These are phyloP conservation scores for Cotesia chilonis DNA, from an alignment of 1,140 invertebrate species.

Conservation along the genomic window DNA sequence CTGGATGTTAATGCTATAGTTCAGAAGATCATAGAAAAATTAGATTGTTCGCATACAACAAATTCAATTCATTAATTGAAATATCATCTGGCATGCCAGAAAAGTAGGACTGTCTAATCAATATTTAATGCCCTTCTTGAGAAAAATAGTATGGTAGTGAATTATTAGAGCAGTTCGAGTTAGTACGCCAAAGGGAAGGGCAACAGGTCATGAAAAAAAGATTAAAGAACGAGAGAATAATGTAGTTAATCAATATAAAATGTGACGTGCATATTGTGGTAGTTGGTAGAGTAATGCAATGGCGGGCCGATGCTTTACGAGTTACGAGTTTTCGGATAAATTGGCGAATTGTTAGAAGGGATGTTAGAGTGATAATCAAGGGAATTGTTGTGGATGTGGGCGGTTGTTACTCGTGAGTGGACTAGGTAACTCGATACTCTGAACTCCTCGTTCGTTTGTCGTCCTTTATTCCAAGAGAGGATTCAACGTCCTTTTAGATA, in stretches of 20 bases:
- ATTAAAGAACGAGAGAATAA: slow-evolving; percentile 15
- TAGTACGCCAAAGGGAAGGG: background rate
- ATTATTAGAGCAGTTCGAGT: background rate
- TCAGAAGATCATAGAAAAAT: no score
- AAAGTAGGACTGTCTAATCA: no score
- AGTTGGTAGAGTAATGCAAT: slow-evolving; percentile 30
- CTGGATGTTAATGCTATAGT: no score
- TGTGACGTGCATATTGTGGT: slow-evolving; percentile 48
- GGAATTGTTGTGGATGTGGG: slow-evolving; percentile 59
- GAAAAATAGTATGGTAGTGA: no score
- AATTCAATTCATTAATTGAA: no score
- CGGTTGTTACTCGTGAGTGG: slow-evolving; percentile 52
- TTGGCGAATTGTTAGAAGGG: slow-evolving; percentile 58
- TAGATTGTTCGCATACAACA: no score
- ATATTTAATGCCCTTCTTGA: no score
- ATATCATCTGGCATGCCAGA: no score
- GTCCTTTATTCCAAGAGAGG: slow-evolving; percentile 31
- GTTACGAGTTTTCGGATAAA: slow-evolving; percentile 57
- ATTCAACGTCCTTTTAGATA: slow-evolving; percentile 5
- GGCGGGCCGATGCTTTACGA: slow-evolving; percentile 51
- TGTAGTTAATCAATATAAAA: slow-evolving; percentile 39
- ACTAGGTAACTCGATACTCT: slow-evolving; percentile 55
- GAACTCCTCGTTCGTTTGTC: slow-evolving; percentile 23
- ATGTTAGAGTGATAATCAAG: slow-evolving; percentile 56
- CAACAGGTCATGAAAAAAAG: background rate